Evolutionary conservation across 2,888 invertebrate species (phyloP), one percentile per base, ranked within the genome.

Genomic region (Ctena decussata): DNA sequence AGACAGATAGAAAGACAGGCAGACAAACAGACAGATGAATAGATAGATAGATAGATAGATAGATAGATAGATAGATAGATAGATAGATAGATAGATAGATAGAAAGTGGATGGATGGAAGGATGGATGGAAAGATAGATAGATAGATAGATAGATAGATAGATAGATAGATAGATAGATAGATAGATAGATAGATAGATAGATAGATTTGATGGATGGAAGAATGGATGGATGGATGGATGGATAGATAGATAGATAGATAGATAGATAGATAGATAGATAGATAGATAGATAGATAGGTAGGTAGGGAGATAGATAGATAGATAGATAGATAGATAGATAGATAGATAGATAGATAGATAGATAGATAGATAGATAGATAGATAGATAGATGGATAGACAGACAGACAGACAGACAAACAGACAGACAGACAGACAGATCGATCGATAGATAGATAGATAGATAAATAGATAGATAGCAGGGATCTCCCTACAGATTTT

Each of bases 141-240:
- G 60, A 60, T 60, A 60, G 60, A 60, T 60, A 60, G 60, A 60
- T 60, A 60, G 60, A 60, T 60, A 60, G 60, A 60, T 60, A 60
- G 60, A 60, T 60, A 60, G 60, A 60, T 60, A 60, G 60, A 60
- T 60, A 60, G 60, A 53, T 53, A 53, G 53, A 53, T 53, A 53
- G 53, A 53, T 60, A 60, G 60, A 60, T 60, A 60, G 60, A 60
- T 49, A 27, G 57, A n/a, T n/a, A 21, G 27, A 24, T 27, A 21
- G 57, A 57, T 24, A 21, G 27, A 27, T 24, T 6, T 8, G n/a
- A 12, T 27, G 27, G 74, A 57, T 27, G 57, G 57, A 41, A 11
- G 41, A 41, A 41, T 41, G 41, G 41, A 41, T 41, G 15, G 41
- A 41, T 41, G 15, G 41, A 41, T 41, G 15, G 41, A 41, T 41